phyloP scores from a whole-genome alignment of 2,888 invertebrate species.

The Limnephilus rhombicus region DNA sequence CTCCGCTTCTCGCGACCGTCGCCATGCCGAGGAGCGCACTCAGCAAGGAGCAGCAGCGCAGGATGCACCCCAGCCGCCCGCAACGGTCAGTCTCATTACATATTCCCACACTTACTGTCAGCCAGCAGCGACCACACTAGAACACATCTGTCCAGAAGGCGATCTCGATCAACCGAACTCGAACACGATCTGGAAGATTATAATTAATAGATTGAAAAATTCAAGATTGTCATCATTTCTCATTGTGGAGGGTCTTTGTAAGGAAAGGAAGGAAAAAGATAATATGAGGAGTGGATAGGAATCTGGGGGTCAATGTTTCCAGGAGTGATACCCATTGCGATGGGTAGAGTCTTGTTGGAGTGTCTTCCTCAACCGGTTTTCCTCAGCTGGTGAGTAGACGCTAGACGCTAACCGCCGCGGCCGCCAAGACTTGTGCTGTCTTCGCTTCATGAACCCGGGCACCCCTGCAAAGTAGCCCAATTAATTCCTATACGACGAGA shows the following conservation, averaged over 20 bases:
- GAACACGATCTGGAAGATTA: not conserved
- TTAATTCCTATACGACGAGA: no score
- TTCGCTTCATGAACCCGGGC: no score
- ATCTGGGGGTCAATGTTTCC: no score
- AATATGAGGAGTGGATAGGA: no score
- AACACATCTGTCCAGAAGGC: not conserved
- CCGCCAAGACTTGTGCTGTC: no score
- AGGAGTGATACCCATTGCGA: no score
- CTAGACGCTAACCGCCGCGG: no score
- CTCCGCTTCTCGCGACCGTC: slow-evolving; percentile 51
- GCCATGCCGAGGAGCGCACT: slow-evolving; percentile 65
- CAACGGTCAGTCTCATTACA: slow-evolving; percentile 52
- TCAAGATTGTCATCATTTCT: not conserved
- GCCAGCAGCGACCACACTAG: not conserved
- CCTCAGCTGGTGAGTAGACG: no score
- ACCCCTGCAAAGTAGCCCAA: no score
- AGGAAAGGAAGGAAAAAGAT: no score
- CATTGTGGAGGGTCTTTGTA: not conserved
- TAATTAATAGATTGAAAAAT: not conserved
- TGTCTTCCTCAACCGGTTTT: no score
- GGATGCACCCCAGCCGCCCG: slow-evolving; percentile 49
- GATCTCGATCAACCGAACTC: slow-evolving; percentile 2
- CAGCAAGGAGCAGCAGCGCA: slow-evolving; percentile 71
- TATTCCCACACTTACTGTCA: not conserved
- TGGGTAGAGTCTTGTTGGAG: no score